Conservation (phyloP, 2,888 invertebrate genomes). For the Deladenus siricidicola region DNA sequence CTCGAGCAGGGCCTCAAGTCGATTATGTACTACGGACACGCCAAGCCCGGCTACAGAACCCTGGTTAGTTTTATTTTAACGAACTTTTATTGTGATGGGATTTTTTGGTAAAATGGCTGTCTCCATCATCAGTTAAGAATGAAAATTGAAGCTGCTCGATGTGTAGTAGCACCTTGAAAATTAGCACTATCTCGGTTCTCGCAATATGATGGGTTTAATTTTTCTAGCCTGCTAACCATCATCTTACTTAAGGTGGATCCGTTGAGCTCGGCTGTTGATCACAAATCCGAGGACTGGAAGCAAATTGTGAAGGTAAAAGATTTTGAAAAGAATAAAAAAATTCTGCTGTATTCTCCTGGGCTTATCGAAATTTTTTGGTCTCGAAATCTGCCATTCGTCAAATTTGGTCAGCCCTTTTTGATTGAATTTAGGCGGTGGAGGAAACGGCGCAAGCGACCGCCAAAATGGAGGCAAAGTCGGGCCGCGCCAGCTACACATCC, state of each 20-base stretch:
- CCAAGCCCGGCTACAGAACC: slow-evolving; percentile 68
- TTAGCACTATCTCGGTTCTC: too few species aligned
- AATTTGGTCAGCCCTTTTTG: too few species aligned
- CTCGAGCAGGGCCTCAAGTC: slow-evolving; percentile 29
- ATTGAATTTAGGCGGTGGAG: slow-evolving; percentile 29
- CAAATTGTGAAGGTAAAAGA: slow-evolving; percentile 21
- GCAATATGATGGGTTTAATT: too few species aligned
- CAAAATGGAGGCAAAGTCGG: slow-evolving; percentile 35
- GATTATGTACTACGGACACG: slow-evolving; percentile 63
- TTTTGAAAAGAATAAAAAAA: too few species aligned
- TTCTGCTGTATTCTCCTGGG: slow-evolving; percentile 16
- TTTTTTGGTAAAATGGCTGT: background rate
- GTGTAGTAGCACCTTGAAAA: too few species aligned
- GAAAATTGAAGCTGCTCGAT: too few species aligned
- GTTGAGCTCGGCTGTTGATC: slow-evolving; percentile 27
- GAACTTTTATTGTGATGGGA: background rate
- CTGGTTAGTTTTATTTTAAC: slow-evolving; percentile 64
- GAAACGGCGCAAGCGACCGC: slow-evolving; percentile 34
- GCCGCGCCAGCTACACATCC: slow-evolving; percentile 45
- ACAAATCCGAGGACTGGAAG: slow-evolving; percentile 7
- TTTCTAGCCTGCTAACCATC: too few species aligned
- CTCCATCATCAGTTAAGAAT: too few species aligned
- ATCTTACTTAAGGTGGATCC: slow-evolving; percentile 31
- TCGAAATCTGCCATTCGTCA: background rate
- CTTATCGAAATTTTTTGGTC: background rate